Base-by-base conservation (phyloP, 2,888 invertebrate genomes). In the Nemurella pictetii region DNA sequence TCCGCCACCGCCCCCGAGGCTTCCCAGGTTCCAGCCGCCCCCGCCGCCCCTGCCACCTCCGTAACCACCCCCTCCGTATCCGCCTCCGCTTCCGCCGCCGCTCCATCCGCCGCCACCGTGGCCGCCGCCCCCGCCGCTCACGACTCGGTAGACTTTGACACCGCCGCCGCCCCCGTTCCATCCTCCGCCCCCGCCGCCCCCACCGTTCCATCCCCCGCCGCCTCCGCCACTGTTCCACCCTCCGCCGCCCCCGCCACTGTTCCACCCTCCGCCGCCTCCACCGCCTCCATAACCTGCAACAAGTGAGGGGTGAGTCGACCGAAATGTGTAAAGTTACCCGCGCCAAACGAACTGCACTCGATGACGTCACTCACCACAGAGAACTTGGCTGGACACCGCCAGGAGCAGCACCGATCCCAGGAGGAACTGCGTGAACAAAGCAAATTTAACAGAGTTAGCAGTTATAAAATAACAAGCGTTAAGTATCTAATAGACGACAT, bases 191-290 rank as follows among this genome's bases (percentile, higher is more conserved):
- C 55, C 55, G 55, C 7, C 9, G 15, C 75, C 28, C 15, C 78
- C 78, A 27, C 7, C 26, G 28, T 28, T 77, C 80, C 83, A 74
- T 84, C 85, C 75, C 80, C 84, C 80, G 36, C 83, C 25, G 84
- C 80, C 15, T 80, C 74, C 20, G 83, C 36, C 30, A 36, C 72
- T 2, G 85, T 77, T 0, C 83, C 81, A 15, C 35, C 4, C 0
- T 36, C 85, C 73, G 32, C 80, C 20, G 74, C 74, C 28, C 73
- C 85, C 81, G 80, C 83, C 36, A 32, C 55, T 28, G 73, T 84
- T 9, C 73, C 83, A 30, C 35, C 81, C 0, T 78, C 85, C 30
- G 30, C 78, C 78, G 9, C 78, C 78, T 15, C 78, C 78, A n/a
- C 78, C 78, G 30, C 78, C 78, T 25, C 78, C 78, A 27, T 20